Conservation (phyloP, 2,113 vertebrate genomes). For the Lepisosteus oculatus region DNA sequence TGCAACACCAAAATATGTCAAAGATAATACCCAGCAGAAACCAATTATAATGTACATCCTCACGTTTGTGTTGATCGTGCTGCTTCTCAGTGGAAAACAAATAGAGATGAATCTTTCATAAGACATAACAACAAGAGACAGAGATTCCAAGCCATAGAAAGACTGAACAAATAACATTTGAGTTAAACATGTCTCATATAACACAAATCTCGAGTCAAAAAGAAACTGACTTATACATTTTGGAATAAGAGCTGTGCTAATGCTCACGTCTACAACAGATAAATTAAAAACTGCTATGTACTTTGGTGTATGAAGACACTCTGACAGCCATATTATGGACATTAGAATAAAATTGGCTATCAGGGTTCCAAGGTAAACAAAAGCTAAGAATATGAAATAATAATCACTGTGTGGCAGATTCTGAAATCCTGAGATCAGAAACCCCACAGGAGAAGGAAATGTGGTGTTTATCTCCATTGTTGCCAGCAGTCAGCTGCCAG, state of each 20-base stretch:
- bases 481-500: not conserved
- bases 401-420: not conserved
- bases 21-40: too few relatives aligned
- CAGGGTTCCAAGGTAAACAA: not conserved
- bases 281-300: not conserved
- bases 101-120: too few relatives aligned
- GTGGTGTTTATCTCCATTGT: not conserved
- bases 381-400: not conserved
- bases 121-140: too few relatives aligned
- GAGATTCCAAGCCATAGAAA: too few relatives aligned
- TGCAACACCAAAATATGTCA: too few relatives aligned
- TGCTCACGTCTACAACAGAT: not conserved
- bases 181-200: not conserved
- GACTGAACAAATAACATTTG: too few relatives aligned
- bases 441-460: not conserved
- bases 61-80: too few relatives aligned
- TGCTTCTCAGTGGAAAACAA: too few relatives aligned
- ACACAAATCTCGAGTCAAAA: not conserved
- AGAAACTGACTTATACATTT: not conserved
- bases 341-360: not conserved
- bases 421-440: not conserved
- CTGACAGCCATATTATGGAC: not conserved
- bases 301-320: not conserved
- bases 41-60: too few relatives aligned
- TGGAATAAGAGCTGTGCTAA: conserved; percentile 1